Conservation (phyloP, 2,113 vertebrate genomes). For the Macquaria ambigua region DNA sequence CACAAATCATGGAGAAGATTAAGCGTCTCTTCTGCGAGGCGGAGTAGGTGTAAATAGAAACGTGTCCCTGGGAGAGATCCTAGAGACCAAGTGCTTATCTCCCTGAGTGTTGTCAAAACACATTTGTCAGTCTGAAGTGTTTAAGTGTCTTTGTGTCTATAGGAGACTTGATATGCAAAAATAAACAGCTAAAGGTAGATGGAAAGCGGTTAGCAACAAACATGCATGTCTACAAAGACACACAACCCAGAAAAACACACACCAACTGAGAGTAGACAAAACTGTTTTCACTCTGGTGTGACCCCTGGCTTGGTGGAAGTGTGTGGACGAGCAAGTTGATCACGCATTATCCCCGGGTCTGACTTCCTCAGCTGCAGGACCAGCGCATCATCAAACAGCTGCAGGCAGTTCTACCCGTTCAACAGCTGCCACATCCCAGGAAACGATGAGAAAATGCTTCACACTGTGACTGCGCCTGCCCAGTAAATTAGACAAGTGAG, state of each 20-base stretch:
- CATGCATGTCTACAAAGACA: background rate
- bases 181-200: conserved; percentile 45
- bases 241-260: background rate
- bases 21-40: conserved; percentile 60
- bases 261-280: conserved; percentile 32
- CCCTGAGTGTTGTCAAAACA: conserved; percentile 75
- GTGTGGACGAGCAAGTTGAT: conserved; percentile 39
- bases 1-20: conserved; percentile 74
- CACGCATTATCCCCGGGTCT: conserved; percentile 27
- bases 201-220: background rate
- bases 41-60: conserved; percentile 80
- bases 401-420: conserved; percentile 52
- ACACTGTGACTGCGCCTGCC: conserved; percentile 44
- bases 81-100: conserved; percentile 74
- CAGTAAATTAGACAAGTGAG: conserved; percentile 62
- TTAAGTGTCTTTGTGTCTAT: conserved; percentile 55
- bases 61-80: conserved; percentile 75
- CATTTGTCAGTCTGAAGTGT: conserved; percentile 75
- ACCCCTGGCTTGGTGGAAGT: conserved; percentile 29
- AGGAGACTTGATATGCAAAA: conserved; percentile 55
- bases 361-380: conserved; percentile 57
- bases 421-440: conserved; percentile 68
- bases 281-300: conserved; percentile 24
- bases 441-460: conserved; percentile 58
- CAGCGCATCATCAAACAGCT: conserved; percentile 68